Evolutionary conservation across 2,113 vertebrate species (phyloP).

Genomic region (Bufo gargarizans): DNA sequence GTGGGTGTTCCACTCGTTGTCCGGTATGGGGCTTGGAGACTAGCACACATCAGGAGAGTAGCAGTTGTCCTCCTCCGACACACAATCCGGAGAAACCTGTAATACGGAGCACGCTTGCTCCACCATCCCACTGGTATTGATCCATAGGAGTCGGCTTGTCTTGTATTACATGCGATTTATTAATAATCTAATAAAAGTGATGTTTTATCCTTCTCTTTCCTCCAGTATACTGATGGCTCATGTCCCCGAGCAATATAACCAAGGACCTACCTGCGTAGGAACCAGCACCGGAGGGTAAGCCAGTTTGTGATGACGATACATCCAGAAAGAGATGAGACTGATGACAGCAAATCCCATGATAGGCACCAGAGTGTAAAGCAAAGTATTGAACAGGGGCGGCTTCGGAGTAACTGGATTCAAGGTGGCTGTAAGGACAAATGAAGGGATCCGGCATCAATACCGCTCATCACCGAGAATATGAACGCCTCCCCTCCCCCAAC

Average conservation of each 20-base stretch:
- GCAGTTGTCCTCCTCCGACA: too few species aligned
- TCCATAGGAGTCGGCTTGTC: too few species aligned
- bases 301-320: conserved; percentile 97
- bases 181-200: too few species aligned
- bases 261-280: conserved; percentile 91
- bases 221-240: neutral
- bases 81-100: too few species aligned
- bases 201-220: too few species aligned
- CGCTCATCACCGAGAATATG: neutral
- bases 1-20: too few species aligned
- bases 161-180: too few species aligned
- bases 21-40: too few species aligned
- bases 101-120: too few species aligned
- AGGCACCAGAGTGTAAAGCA: conserved; percentile 94
- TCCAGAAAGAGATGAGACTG: conserved; percentile 94
- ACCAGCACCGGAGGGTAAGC: conserved; percentile 96
- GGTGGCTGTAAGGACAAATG: conserved; percentile 77
- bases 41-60: too few species aligned
- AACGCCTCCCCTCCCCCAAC: neutral
- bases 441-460: neutral
- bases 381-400: conserved; percentile 90
- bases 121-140: too few species aligned
- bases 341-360: conserved; percentile 92
- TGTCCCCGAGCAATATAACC: neutral
- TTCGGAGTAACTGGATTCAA: conserved; percentile 90